Evolutionary conservation across 2,797 vertebrate genomes (phyloP), one percentile per base, ranked within the genome.

Genomic region (Epinephelus malabaricus): DNA sequence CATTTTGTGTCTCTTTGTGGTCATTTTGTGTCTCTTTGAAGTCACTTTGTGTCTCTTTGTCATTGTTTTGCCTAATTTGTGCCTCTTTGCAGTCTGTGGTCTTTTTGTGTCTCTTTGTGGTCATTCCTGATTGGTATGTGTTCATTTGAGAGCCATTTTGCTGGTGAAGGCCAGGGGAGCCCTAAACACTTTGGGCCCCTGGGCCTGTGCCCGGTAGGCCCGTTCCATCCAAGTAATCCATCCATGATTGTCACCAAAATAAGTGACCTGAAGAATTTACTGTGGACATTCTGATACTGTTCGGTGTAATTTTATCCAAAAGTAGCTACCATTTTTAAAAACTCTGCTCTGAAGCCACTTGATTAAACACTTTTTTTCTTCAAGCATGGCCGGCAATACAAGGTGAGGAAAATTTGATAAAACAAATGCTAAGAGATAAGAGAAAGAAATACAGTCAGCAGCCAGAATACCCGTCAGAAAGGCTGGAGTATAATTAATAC

Each of bases 381-480:
- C 43, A 5, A 21, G 47, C 71, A 50, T 73, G 17, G 49, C 60
- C 18, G 38, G 50, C 50, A 54, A 49, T 6, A n/a, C 15, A 27
- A 4, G 11, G 38, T 27, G 13, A 46, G 43, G 71, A 60, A 60
- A 21, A 62, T 19, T 58, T 25, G 7, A 77, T 49, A 17, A 73
- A 87, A 23, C 12, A 67, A 53, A 56, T 53, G 10, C 55, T 58
- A 40, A 69, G 50, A 40, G 34, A 70, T 47, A 61, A 30, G 40
- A 71, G 30, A 73, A 43, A 17, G 27, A 62, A 53, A 72, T 8
- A 67, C 76, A 66, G 6, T 73, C 79, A 77, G 73, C 49, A 79
- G 76, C 69, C 69, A 69, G 66, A 74, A 81, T 47, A 86, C 43
- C 27, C 60, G 62, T 73, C 40, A 47, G 19, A 88, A 79, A 85